Evolutionary conservation across 2,888 invertebrate species (phyloP), one percentile per base, ranked within the genome.

Genomic region (Tribolium freemani): DNA sequence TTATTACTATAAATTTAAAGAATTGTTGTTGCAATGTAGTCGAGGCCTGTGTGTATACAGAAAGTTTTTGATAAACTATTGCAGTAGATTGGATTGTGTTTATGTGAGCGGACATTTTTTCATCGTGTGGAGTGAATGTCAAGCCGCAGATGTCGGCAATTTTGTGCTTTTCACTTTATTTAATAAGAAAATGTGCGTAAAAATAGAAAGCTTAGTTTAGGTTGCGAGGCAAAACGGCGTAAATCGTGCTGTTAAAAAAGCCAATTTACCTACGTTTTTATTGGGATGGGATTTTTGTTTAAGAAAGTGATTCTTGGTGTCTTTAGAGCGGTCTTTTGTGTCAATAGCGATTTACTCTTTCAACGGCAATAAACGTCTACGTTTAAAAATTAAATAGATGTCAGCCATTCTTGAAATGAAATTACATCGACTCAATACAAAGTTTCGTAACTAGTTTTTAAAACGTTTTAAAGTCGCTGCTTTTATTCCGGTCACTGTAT

Each of bases 311-410:
- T 56, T 56, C 54, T 10, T 31, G 10, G 31, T 30, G 54, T 13
- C 56, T 56, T 56, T 56, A 38, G 38, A 3, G 56, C 31, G 13
- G 31, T 56, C 45, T 61, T 48, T 48, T 50, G 61, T 61, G 61
- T 61, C 61, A 48, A 61, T 48, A 30, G 9, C 61, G 48, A 58
- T 58, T 45, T 58, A 20, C 20, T 58, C 58, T 16, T 58, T 58
- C 58, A 13, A 13, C 48, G 61, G 10, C 61, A 30, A 61, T 61
- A 30, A 61, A 50, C 61, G 61, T 50, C 26, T 20, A 50, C 48
- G 48, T 21, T 61, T 61, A 61, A 61, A 61, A 61, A 61, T 61
- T 61, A 61, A 61, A 61, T 61, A 61, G 11, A 53, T 48, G 53
- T 53, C 21, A 53, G n/a, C 53, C 10, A 21, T 16, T 16, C 10